Base-by-base conservation (phyloP, 2,113 vertebrate genomes). In the Thomomys bottae region DNA sequence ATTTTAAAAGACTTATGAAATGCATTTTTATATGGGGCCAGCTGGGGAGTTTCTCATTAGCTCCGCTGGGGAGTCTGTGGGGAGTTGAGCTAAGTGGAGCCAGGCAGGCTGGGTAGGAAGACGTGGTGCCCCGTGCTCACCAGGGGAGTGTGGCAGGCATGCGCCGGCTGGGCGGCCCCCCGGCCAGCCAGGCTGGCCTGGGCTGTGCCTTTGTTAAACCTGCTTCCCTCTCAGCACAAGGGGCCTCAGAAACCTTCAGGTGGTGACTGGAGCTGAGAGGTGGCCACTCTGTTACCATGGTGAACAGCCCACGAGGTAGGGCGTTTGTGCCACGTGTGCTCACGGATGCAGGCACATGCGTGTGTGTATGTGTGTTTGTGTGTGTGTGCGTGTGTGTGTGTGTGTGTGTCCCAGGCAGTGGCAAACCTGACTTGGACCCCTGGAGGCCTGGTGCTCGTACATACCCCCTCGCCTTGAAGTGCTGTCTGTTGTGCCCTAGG, bases 1-100 rank as follows among this genome's bases (percentile, higher is more conserved):
- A 96, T 98, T 95, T 97, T 97, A 97, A 98, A 54, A 98, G 97
- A 97, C 97, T 96, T 97, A 92, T 93, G 97, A 97, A 97, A 96
- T 96, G 96, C 76, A 84, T 96, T 96, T 97, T 97, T 96, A 86
- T 96, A 59, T 90, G 96, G 81, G 90, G 95, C 94, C 96, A 96
- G 96, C 97, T 97, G 97, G 96, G 96, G 97, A 97, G 94, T 96
- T 97, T 96, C 97, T 97, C 95, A 93, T 98, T 98, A 97, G 96
- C 95, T 91, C 79, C 36, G 68, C 95, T 95, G 94, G 66, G 94
- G 95, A 91, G 90, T 95, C 97, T 95, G 34, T 26, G 94, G 96
- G 97, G 97, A 97, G 92, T 90, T 95, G 80, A 81, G 87, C 94
- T 89, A 88, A 96, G 96, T 95, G 96, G 97, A 97, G 94, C 96